Evolutionary conservation across 2,113 vertebrate species (phyloP), one percentile per base, ranked within the genome.

Genomic region (Pao palembangensis): DNA sequence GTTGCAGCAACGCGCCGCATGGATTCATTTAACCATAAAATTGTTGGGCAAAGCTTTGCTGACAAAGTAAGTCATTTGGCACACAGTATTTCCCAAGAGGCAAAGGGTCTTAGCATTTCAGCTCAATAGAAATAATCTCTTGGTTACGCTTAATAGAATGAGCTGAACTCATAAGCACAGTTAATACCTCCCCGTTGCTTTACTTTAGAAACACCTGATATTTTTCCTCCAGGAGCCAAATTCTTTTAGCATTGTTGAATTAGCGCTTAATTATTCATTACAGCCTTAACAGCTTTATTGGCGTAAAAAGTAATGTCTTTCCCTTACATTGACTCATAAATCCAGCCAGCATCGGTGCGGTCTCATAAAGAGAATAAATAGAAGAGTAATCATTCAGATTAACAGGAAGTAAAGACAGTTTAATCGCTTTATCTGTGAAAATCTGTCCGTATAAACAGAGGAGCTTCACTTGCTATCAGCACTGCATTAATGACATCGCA

Each of bases 251-350:
- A 13, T 54, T 55, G 69, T 68, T 80, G 58, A 43, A 73, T 73
- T 66, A 69, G 50, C 55, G 61, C 18, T 68, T 62, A 61, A 75
- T 69, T 71, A 76, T 73, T 79, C 43, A 70, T 75, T 44, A 46
- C 47, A 55, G 47, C 25, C 64, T 59, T 71, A 63, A 61, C 18
- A 55, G 64, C 44, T 28, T 70, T 48, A 48, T 20, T 17, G 53
- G 58, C 38, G 52, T 65, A 14, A 52, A 71, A 34, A 49, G 38
- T 41, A 34, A 75, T 81, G 57, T 80, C 67, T 75, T 42, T 20
- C 15, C 17, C 50, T 51, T 20, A 13, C 53, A 4, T 5, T 28
- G 50, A 50, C 42, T 79, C 55, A 76, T 67, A 69, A 81, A 61
- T 16, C 25, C 1, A 34, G n/a, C 38, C 46, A 13, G 56, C 5